A percentile compares a stretch with the other conserved stretches of the same genome.
Evolutionary conservation across 2,888 invertebrate species (phyloP).

Genomic region (Nomada flava): DNA sequence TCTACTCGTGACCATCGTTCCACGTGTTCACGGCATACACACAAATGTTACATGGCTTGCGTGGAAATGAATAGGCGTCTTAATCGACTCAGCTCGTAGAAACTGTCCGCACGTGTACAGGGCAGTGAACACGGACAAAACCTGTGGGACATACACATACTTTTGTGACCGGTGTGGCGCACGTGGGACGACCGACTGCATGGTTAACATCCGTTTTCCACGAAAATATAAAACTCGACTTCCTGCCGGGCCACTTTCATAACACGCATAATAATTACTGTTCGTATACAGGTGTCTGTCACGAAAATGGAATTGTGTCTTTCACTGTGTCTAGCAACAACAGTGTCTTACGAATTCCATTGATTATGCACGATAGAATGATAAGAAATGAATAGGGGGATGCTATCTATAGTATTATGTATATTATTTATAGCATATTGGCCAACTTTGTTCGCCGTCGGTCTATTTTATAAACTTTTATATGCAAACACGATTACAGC

Average conservation of each 20-base stretch:
- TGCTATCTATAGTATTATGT: too few species aligned
- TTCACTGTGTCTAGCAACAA: too few species aligned
- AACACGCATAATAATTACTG: background rate
- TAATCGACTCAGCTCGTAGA: conserved; percentile 34
- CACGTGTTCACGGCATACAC: conserved; percentile 27
- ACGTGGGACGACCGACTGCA: conserved; percentile 38
- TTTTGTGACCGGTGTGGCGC: conserved; percentile 6
- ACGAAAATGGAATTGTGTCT: too few species aligned
- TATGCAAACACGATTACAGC: background rate
- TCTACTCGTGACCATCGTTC: conserved; percentile 33
- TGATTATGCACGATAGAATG: too few species aligned
- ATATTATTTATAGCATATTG: too few species aligned
- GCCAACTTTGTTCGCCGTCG: too few species aligned
- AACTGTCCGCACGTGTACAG: conserved; percentile 39
- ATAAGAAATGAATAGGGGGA: too few species aligned
- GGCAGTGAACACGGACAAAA: conserved; percentile 29
- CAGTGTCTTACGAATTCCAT: too few species aligned
- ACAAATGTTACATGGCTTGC: background rate
- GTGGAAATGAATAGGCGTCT: conserved; percentile 36
- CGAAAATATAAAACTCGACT: conserved; percentile 28
- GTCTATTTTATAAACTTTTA: background rate
- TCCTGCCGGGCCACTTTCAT: conserved; percentile 23
- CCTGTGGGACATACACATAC: background rate
- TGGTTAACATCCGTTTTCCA: conserved; percentile 33
- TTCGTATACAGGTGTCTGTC: too few species aligned